Base-by-base conservation (phyloP, 2,797 vertebrate species). In the Tragelaphus eurycerus region DNA sequence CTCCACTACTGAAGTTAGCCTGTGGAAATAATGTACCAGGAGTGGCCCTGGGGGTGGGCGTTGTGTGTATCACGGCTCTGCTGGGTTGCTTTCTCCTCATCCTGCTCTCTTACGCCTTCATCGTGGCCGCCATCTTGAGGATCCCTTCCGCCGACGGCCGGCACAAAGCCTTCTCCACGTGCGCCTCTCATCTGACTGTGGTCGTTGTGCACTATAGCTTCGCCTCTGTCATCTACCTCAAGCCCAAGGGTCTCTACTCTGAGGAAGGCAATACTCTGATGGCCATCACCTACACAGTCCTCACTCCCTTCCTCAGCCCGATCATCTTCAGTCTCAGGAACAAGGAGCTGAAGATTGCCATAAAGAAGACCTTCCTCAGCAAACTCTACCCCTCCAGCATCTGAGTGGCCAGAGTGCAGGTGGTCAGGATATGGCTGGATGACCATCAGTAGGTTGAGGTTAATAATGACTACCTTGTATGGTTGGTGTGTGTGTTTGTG, bases 71-170 rank as follows among this genome's bases (percentile, higher is more conserved):
- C 31, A 59, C 43, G 0, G 92, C 27, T 13, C 52, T 98, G 4
- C 43, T 95, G 21, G 90, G 95, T 1, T 95, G 96, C 57, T 93
- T 82, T 14, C 60, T 98, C 43, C 93, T 97, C 59, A 97, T 98
- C 43, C 88, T 97, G 6, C 79, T 97, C 21, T 96, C 98, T n/a
- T 98, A 98, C 0, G 84, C 93, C 83, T 97, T 97, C 81, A 98
- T 98, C 3, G 64, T 98, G 57, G 74, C 43, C 0, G 0, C 97
- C 48, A 93, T 98, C 93, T 57, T 98, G 84, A 96, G 25, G 50
- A 98, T 98, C 4, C 94, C 97, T 3, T 98, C 97, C 3, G 62
- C 62, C 0, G n/a, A 71, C 4, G n/a, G 64, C 9, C n/a, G 2
- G 64, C 64, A 71, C n/a, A 38, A 71, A 38, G n/a, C 98, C 25